phyloP scores from a whole-genome alignment of 1,140 invertebrate genomes.

The Orius insidiosus region DNA sequence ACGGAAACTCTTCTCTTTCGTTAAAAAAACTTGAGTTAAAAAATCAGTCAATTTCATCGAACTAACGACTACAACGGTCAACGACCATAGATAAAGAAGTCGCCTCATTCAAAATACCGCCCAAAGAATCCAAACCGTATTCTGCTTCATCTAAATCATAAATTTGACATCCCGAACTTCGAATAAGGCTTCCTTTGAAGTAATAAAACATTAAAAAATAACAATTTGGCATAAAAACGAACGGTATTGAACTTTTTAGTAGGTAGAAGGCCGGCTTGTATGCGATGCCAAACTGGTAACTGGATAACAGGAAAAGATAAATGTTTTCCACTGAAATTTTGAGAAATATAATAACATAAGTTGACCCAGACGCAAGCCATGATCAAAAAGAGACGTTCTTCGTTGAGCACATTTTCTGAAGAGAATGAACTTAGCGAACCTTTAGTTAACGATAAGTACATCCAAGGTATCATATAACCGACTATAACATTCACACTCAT shows the following conservation, averaged over 20 bases:
- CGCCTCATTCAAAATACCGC: constrained; percentile 32
- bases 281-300: constrained; percentile 41
- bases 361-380: constrained; percentile 49
- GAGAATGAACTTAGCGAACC: constrained; percentile 31
- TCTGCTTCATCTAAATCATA: constrained; percentile 30
- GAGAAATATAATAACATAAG: constrained; percentile 42
- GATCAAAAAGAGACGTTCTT: constrained; percentile 39
- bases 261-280: constrained; percentile 35
- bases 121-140: constrained; percentile 31
- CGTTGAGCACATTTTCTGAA: constrained; percentile 21
- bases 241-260: constrained; percentile 34
- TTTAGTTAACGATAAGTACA: constrained; percentile 39
- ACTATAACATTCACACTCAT: constrained; percentile 34
- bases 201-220: constrained; percentile 42
- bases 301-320: constrained; percentile 44
- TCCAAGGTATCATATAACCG: constrained; percentile 37
- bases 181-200: constrained; percentile 30
- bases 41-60: constrained; percentile 47
- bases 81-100: constrained; percentile 45
- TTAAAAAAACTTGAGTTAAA: constrained; percentile 41
- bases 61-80: constrained; percentile 44
- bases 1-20: constrained; percentile 13
- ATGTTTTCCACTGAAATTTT: constrained; percentile 26
- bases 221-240: constrained; percentile 38
- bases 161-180: constrained; percentile 26